Evolutionary conservation across 2,113 vertebrate species (phyloP).

Genomic region (Loxodonta africana): DNA sequence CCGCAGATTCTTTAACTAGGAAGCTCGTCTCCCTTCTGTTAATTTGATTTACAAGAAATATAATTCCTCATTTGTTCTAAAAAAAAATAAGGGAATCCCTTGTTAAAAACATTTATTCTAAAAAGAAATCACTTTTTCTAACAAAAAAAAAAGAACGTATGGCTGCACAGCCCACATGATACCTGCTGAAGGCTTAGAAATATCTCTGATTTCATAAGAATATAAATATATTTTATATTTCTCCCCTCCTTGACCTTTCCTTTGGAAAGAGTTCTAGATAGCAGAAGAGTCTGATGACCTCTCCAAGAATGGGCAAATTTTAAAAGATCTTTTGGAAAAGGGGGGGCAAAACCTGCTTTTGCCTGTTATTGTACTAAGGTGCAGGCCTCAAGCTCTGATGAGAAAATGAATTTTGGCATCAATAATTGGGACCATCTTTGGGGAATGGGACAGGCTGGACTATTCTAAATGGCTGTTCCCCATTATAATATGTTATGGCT

Average conservation of each 20-base stretch:
- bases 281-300: background rate
- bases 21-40: slow-evolving; percentile 36
- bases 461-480: too few relatives aligned
- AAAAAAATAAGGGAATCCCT: background rate
- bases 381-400: too few relatives aligned
- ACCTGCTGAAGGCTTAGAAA: slow-evolving; percentile 19
- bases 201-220: slow-evolving; percentile 21
- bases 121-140: background rate
- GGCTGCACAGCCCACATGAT: background rate
- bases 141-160: background rate
- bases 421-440: too few relatives aligned
- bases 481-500: too few relatives aligned
- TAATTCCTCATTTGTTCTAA: slow-evolving; percentile 47
- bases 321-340: background rate
- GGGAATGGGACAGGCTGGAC: too few relatives aligned
- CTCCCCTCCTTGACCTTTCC: background rate
- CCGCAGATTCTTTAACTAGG: slow-evolving; percentile 57
- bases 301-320: background rate
- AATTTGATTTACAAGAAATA: slow-evolving; percentile 69
- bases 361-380: background rate
- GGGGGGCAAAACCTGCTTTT: background rate
- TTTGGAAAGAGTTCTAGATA: background rate
- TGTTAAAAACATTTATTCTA: slow-evolving; percentile 6
- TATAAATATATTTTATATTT: background rate
- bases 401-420: too few relatives aligned